Conservation (phyloP, 2,113 vertebrate species). For the Rhineura floridana region DNA sequence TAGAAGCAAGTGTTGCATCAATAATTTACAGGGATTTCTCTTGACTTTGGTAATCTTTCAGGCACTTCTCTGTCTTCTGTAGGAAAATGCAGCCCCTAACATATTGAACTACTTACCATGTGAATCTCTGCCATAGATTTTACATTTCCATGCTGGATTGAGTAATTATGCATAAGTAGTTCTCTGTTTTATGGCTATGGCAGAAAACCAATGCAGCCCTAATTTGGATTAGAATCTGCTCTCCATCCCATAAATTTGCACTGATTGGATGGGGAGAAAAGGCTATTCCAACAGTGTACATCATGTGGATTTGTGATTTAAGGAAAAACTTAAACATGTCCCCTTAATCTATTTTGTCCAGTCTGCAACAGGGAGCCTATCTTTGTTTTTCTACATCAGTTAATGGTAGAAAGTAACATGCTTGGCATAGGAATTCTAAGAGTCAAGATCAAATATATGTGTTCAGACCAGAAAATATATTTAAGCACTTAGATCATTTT, state of each 20-base stretch:
- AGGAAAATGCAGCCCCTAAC: not conserved
- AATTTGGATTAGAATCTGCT: not conserved
- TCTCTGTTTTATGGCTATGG: not conserved
- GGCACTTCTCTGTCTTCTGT: not conserved
- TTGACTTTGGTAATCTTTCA: not conserved
- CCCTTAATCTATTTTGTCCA: not conserved
- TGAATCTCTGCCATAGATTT: not conserved
- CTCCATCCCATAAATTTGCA: not conserved
- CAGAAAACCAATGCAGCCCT: not conserved
- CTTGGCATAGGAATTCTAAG: not conserved
- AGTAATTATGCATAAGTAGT: not conserved
- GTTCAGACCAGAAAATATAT: not conserved
- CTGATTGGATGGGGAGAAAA: not conserved
- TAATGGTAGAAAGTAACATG: not conserved
- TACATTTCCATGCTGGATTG: not conserved
- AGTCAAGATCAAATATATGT: not conserved
- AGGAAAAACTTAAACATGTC: not conserved
- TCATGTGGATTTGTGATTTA: no score
- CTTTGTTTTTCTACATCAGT: not conserved
- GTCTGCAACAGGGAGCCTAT: not conserved
- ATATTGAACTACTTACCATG: not conserved
- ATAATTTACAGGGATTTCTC: not conserved
- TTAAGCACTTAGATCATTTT: not conserved
- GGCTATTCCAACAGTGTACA: not conserved
- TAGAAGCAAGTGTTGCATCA: accelerated